A percentile compares a stretch with the other conserved stretches of the same genome.
Evolutionary conservation across 2,888 invertebrate genomes (phyloP).

Genomic region (Lasioglossum zephyrum): DNA sequence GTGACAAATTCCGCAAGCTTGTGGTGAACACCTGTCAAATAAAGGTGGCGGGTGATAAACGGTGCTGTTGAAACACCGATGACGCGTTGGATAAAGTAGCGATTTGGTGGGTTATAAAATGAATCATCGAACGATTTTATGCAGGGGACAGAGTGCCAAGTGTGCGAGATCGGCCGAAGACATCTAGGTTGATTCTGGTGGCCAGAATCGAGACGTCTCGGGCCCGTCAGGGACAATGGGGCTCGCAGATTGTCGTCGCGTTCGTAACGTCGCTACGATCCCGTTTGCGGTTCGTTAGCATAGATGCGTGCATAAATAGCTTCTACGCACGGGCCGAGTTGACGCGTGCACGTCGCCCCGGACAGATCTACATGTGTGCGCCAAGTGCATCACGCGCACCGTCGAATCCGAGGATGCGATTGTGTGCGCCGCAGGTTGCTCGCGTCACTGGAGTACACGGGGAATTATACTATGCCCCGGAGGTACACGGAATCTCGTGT

Average conservation of each 20-base stretch:
- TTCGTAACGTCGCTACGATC: constrained; percentile 14
- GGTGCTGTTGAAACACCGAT: not conserved
- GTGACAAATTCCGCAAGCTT: not conserved
- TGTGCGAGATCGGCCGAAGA: not conserved
- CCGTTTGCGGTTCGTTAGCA: constrained; percentile 44
- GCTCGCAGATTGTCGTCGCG: constrained; percentile 12
- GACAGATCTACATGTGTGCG: constrained; percentile 15
- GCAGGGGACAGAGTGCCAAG: not conserved
- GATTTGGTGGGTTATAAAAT: not conserved
- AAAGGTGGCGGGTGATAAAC: not conserved
- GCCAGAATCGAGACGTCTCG: constrained; percentile 1
- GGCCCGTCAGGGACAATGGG: constrained; percentile 21
- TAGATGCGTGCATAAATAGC: constrained; percentile 47
- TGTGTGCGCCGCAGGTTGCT: constrained; percentile 16
- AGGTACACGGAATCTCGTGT: constrained; percentile 17
- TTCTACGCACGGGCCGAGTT: constrained; percentile 21
- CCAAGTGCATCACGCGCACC: constrained; percentile 19
- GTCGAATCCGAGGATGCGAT: not conserved
- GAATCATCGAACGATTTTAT: not conserved
- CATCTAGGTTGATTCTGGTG: not conserved
- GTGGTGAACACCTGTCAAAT: not conserved
- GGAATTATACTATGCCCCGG: constrained; percentile 13
- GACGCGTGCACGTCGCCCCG: constrained; percentile 28
- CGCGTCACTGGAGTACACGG: constrained; percentile 1
- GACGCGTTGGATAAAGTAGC: not conserved